These are phyloP conservation scores for Polyodon spathula DNA, from an alignment of 2,113 vertebrate genomes.

Conservation along the genomic window DNA sequence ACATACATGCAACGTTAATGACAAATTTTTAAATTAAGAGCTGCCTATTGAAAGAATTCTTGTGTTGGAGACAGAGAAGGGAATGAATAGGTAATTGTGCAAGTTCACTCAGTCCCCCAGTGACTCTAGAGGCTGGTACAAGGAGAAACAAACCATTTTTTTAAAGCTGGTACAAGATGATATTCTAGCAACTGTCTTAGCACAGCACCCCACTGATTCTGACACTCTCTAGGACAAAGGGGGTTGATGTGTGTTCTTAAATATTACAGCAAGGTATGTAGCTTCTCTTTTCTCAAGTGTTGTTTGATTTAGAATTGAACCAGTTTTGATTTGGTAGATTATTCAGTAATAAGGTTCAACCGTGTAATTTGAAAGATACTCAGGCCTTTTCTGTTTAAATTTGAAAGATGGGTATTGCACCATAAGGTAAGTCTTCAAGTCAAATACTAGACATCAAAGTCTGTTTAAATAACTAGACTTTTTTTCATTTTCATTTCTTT, in stretches of 20 bases:
- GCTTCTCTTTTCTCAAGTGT: neutral
- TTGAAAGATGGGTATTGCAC: no score
- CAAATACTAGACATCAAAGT: no score
- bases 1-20: neutral
- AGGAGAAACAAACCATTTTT: conserved; percentile 46
- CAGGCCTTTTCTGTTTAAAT: neutral
- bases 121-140: conserved; percentile 82
- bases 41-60: conserved; percentile 30
- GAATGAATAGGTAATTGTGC: conserved; percentile 80
- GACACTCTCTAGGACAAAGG: neutral
- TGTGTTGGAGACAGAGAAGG: conserved; percentile 24
- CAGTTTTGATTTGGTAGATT: neutral
- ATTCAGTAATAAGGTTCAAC: neutral
- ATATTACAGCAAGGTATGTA: neutral
- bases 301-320: neutral
- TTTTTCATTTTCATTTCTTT: no score
- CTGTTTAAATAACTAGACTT: no score
- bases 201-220: conserved; percentile 30
- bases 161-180: conserved; percentile 56
- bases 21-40: conserved; percentile 11
- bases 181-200: conserved; percentile 42
- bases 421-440: no score
- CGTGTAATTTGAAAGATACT: neutral
- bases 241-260: neutral
- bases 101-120: conserved; percentile 55